Conservation (phyloP, 1,140 invertebrate genomes). For the Atta texana region DNA sequence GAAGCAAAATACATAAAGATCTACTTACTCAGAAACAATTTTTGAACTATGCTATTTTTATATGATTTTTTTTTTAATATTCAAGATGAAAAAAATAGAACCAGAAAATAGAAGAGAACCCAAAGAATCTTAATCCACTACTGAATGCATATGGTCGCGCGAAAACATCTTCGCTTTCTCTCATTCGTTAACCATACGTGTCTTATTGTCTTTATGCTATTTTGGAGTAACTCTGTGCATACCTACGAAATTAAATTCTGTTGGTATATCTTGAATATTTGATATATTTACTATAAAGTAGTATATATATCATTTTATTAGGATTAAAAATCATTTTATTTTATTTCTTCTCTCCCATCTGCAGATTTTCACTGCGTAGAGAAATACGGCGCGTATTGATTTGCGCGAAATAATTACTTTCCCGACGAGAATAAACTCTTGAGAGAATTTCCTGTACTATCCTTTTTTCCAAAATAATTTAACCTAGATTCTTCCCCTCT, state of each 20-base stretch:
- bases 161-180: slow-evolving; percentile 23
- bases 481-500: slow-evolving; percentile 26
- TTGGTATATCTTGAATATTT: background rate
- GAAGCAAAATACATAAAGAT: background rate
- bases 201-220: slow-evolving; percentile 59
- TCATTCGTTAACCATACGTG: slow-evolving; percentile 6
- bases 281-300: background rate
- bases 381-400: slow-evolving; percentile 10
- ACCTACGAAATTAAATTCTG: slow-evolving; percentile 21
- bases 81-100: background rate
- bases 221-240: slow-evolving; percentile 34
- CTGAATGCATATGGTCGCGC: slow-evolving; percentile 33
- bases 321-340: background rate
- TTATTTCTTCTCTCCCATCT: background rate
- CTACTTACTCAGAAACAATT: background rate
- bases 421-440: slow-evolving; percentile 5
- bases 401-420: slow-evolving; percentile 47
- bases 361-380: background rate
- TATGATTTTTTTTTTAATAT: background rate
- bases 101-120: background rate
- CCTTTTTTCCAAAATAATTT: slow-evolving; percentile 20
- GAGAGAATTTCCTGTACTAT: background rate
- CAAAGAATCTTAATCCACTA: slow-evolving; percentile 52
- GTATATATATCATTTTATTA: background rate
- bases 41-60: slow-evolving; percentile 19